These are phyloP conservation scores for Opisthocomus hoazin DNA, from an alignment of 2,113 vertebrate species.

Conservation along the genomic window DNA sequence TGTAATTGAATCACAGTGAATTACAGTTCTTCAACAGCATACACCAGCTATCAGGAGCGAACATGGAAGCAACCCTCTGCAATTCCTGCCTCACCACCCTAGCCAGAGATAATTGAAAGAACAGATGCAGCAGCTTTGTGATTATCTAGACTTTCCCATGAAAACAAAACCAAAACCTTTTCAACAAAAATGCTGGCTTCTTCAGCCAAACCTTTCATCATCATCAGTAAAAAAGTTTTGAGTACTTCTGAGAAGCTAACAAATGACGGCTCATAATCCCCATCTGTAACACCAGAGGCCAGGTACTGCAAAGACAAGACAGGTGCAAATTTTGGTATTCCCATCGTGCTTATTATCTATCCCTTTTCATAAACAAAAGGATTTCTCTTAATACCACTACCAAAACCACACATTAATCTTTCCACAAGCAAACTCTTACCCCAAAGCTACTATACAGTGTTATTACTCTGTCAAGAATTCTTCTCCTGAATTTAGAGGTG, in stretches of 20 bases:
- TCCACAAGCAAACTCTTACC: not conserved
- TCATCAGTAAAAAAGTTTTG: slow-evolving; percentile 28
- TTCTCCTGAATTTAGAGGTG: not conserved
- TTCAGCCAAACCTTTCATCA: slow-evolving; percentile 31
- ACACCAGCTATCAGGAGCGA: not conserved
- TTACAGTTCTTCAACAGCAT: not conserved
- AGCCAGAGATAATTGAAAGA: not conserved
- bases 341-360: slow-evolving; percentile 1
- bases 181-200: not conserved
- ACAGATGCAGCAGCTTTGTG: not conserved
- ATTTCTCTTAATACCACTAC: slow-evolving; percentile 30
- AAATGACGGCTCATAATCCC: slow-evolving; percentile 52
- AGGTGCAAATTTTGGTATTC: slow-evolving; percentile 26
- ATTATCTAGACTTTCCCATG: not conserved
- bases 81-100: not conserved
- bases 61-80: not conserved
- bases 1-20: too few species aligned
- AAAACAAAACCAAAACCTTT: not conserved
- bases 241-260: slow-evolving; percentile 1
- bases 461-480: slow-evolving; percentile 14
- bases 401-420: slow-evolving; percentile 34
- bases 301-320: not conserved
- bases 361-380: slow-evolving; percentile 12
- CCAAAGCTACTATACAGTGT: not conserved
- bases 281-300: slow-evolving; percentile 40